A percentile compares a stretch with the other conserved stretches of the same genome.
Conservation (phyloP, 2,113 vertebrate species). For the Otis tarda region DNA sequence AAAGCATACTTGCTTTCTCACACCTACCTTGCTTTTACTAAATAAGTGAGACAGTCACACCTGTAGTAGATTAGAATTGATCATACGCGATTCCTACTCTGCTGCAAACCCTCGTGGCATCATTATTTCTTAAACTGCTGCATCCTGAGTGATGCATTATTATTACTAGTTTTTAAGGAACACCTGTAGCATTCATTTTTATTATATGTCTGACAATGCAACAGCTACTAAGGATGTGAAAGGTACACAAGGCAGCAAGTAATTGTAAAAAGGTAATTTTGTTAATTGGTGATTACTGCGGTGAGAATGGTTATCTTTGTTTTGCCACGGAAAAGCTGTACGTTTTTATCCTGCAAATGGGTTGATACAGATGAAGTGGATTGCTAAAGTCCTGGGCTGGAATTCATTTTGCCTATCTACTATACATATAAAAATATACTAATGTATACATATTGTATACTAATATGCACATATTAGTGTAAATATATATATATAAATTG, state of each 20-base stretch:
- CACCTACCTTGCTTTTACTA: neutral
- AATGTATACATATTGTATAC: neutral
- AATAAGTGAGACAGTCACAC: constrained; percentile 14
- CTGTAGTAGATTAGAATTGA: constrained; percentile 48
- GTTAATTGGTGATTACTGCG: neutral
- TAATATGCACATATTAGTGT: neutral
- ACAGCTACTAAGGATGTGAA: neutral
- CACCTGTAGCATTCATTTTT: constrained; percentile 17
- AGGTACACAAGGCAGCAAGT: neutral
- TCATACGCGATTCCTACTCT: neutral
- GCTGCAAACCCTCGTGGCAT: constrained; percentile 12
- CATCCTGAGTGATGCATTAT: neutral
- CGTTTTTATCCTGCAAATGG: neutral
- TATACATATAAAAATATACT: neutral
- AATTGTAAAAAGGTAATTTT: neutral
- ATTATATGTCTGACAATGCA: neutral
- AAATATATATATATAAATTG: neutral
- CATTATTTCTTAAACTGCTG: constrained; percentile 23
- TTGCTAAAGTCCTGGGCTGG: neutral
- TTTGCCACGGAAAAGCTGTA: neutral
- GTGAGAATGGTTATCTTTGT: neutral
- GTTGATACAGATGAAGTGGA: neutral
- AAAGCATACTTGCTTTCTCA: neutral
- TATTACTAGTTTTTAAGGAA: neutral
- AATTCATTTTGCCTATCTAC: neutral